A percentile compares a stretch with the other conserved stretches of the same genome.
phyloP scores from a whole-genome alignment of 1,140 invertebrate species.

The Drosophila chauvacae region DNA sequence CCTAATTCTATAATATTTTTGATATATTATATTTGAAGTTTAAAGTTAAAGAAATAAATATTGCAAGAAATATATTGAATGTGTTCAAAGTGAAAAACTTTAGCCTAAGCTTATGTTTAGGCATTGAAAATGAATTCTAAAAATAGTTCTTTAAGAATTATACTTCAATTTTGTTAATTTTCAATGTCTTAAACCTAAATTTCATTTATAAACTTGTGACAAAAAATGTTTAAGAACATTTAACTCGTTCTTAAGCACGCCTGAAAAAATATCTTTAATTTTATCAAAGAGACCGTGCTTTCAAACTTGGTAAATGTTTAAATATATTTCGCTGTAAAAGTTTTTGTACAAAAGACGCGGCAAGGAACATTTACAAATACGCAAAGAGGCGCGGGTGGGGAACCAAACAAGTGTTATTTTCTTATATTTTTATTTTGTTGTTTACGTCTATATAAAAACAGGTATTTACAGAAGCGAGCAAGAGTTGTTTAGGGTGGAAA shows the following conservation, averaged over 20 bases:
- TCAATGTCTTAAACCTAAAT: too few species aligned
- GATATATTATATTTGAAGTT: too few species aligned
- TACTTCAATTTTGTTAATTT: not conserved
- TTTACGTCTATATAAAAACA: slow-evolving; percentile 29
- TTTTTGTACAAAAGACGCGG: slow-evolving; percentile 40
- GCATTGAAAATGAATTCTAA: not conserved
- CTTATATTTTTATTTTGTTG: slow-evolving; percentile 7
- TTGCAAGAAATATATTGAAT: too few species aligned
- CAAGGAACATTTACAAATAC: slow-evolving; percentile 33
- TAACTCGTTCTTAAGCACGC: not conserved
- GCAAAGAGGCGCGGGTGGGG: slow-evolving; percentile 25
- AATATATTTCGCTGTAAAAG: not conserved
- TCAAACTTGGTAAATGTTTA: not conserved
- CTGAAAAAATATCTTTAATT: not conserved
- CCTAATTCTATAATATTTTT: too few species aligned
- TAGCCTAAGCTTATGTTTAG: too few species aligned
- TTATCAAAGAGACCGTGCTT: not conserved
- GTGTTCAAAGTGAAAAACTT: too few species aligned
- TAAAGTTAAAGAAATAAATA: too few species aligned
- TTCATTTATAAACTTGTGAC: not conserved
- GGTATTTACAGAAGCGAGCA: slow-evolving; percentile 65
- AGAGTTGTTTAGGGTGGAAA: slow-evolving; percentile 16
- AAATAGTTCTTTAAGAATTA: not conserved
- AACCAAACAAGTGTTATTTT: slow-evolving; percentile 34
- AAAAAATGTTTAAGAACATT: not conserved